Percentiles rank a stretch among this genome's conserved stretches.
phyloP scores from a whole-genome alignment of 2,113 vertebrate species.

The Phalacrocorax pelagicus region DNA sequence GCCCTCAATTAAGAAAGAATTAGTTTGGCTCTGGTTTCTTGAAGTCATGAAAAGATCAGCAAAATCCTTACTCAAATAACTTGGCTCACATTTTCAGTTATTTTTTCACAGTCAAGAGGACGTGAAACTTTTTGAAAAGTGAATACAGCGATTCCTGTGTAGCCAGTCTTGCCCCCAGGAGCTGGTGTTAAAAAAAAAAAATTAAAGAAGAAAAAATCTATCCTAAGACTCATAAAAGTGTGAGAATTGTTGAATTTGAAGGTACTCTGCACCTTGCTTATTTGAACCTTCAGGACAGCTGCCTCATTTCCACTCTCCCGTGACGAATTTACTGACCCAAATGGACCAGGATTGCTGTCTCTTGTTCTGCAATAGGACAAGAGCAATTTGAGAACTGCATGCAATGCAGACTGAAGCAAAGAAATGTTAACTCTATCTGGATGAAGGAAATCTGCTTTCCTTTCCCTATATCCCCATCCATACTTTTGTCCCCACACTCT shows the following conservation, averaged over 20 bases:
- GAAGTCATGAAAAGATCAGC: neutral
- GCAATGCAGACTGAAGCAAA: neutral
- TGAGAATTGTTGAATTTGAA: neutral
- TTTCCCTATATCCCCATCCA: neutral
- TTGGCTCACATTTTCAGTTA: neutral
- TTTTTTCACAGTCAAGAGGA: neutral
- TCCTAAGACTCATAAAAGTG: neutral
- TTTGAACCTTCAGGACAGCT: neutral
- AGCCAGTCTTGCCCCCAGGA: neutral
- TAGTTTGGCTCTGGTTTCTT: neutral
- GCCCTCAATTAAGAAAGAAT: neutral
- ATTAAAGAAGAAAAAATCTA: neutral
- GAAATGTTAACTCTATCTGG: neutral
- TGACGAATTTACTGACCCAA: neutral
- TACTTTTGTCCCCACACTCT: neutral
- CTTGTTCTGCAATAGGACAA: neutral
- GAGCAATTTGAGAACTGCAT: neutral
- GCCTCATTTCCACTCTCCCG: neutral
- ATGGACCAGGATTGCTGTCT: neutral
- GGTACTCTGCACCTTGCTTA: neutral
- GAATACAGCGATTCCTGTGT: neutral
- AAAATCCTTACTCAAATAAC: neutral
- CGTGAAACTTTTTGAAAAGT: neutral
- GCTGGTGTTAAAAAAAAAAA: neutral
- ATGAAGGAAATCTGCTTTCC: neutral